A percentile compares a stretch with the other conserved stretches of the same genome.
phyloP scores from a whole-genome alignment of 2,888 invertebrate genomes.

The Uropetala carovei region DNA sequence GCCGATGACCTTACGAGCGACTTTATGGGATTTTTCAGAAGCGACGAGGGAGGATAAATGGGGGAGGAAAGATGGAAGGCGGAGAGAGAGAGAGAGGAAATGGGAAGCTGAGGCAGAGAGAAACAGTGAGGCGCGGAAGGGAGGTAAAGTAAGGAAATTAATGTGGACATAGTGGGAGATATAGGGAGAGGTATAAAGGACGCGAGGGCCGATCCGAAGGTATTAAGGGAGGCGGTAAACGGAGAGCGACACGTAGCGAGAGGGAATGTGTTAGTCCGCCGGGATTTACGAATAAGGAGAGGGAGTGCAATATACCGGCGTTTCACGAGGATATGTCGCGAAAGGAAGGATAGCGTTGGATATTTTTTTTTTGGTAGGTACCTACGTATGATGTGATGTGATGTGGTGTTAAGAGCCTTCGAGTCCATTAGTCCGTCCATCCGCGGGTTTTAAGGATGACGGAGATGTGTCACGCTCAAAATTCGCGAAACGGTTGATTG shows the following conservation, averaged over 20 bases:
- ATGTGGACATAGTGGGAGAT: background rate
- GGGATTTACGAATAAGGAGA: background rate
- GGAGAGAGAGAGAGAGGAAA: background rate
- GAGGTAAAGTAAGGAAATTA: background rate
- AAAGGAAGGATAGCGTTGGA: background rate
- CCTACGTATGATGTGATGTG: background rate
- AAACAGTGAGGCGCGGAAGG: background rate
- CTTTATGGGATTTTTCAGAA: no score
- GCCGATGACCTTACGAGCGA: no score
- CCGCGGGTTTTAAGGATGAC: background rate
- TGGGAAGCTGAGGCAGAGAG: background rate
- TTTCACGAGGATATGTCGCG: background rate
- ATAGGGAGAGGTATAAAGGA: background rate
- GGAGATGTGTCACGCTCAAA: background rate
- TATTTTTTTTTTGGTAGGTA: background rate
- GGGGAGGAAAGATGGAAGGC: no score
- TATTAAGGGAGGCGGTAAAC: background rate
- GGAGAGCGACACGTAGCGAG: background rate
- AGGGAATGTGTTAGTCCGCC: background rate
- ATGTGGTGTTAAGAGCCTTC: slow-evolving; percentile 10
- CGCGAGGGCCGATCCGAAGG: background rate
- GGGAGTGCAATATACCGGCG: background rate
- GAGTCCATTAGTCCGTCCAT: slow-evolving; percentile 21
- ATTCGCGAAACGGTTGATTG: background rate
- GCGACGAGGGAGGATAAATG: no score